phyloP scores from a whole-genome alignment of 1,140 invertebrate species.

The Eriocheir sinensis region DNA sequence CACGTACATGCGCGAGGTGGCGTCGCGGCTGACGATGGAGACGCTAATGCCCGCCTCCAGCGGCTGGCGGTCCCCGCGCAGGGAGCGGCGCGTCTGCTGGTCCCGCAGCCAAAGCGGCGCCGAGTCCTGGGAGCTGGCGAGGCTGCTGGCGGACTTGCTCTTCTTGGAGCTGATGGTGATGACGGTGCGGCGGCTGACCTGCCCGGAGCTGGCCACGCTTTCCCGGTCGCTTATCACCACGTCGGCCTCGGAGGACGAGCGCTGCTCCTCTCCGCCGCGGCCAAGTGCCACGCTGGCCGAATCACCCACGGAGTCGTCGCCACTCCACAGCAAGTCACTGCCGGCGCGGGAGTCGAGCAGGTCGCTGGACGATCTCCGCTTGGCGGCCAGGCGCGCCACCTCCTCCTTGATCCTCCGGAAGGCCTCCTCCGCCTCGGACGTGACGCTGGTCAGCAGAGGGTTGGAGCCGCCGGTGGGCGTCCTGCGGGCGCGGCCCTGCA shows the following conservation, averaged over 20 bases:
- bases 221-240: slow-evolving; percentile 77
- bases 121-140: slow-evolving; percentile 37
- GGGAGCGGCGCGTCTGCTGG: slow-evolving; percentile 70
- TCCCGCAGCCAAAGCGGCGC: slow-evolving; percentile 69
- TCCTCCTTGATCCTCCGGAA: slow-evolving; percentile 70
- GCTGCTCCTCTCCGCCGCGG: slow-evolving; percentile 40
- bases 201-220: slow-evolving; percentile 77
- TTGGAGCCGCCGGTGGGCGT: slow-evolving; percentile 52
- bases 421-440: slow-evolving; percentile 59
- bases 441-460: slow-evolving; percentile 51
- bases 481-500: slow-evolving; percentile 41
- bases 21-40: slow-evolving; percentile 69
- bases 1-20: slow-evolving; percentile 78
- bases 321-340: slow-evolving; percentile 61
- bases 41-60: slow-evolving; percentile 74
- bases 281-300: slow-evolving; percentile 54
- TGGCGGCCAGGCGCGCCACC: slow-evolving; percentile 64
- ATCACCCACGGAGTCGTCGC: slow-evolving; percentile 50
- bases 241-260: slow-evolving; percentile 77
- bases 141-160: slow-evolving; percentile 77
- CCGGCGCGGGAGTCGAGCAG: slow-evolving; percentile 37
- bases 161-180: slow-evolving; percentile 78
- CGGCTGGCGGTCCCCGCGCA: slow-evolving; percentile 50
- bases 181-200: slow-evolving; percentile 75
- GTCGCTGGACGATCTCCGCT: slow-evolving; percentile 66